Base-by-base conservation (phyloP, 2,888 invertebrate species). In the Oeneis ivallda region DNA sequence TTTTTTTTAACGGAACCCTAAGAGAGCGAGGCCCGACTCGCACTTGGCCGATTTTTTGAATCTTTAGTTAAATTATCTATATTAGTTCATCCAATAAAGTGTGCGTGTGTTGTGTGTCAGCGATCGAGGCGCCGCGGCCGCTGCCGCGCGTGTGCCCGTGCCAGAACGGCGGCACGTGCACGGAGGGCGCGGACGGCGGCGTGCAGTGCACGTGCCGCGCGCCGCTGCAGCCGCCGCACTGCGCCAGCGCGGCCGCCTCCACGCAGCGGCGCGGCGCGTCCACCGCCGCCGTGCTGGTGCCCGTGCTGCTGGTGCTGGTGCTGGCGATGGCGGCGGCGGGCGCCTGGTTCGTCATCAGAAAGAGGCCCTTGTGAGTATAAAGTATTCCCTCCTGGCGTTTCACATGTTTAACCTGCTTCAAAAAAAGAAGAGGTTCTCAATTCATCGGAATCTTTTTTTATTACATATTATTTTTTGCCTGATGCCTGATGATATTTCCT, bases 151-250 rank as follows among this genome's bases (percentile, higher is more conserved):
- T 95, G 52, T 98, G 98, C 74, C 94, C 93, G 58, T 98, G 98
- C 84, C 94, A 95, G 84, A 98, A 98, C 84, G 97, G 98, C 64
- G 98, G 98, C 45, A 82, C 93, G 61, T 98, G 98, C 84, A 83
- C 85, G 39, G 79, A 77, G 45, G 88, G 87, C 1, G 89, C 86
- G 7, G 92, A 87, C 92, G 17, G 93, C 93, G 68, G 43, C 60
- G 86, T 96, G 67, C 78, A 79, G 39, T 99, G 99, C 87, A 93
- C 93, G 78, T 79, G 93, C 94, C 92, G 60, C 86, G 93, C 69
- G 93, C 92, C 79, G 92, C 94, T 57, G 93, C 93, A 0, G 94
- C 95, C 57, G 93, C 97, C 77, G 92, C 95, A 61, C 93, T 97
- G 75, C 66, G 68, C 66, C 19, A 17, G 50, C 84, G 83, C 85